Percentiles rank a stretch among this genome's conserved stretches.
These are phyloP conservation scores for Tachystola acroxantha DNA, from an alignment of 2,888 invertebrate genomes.

Conservation along the genomic window DNA sequence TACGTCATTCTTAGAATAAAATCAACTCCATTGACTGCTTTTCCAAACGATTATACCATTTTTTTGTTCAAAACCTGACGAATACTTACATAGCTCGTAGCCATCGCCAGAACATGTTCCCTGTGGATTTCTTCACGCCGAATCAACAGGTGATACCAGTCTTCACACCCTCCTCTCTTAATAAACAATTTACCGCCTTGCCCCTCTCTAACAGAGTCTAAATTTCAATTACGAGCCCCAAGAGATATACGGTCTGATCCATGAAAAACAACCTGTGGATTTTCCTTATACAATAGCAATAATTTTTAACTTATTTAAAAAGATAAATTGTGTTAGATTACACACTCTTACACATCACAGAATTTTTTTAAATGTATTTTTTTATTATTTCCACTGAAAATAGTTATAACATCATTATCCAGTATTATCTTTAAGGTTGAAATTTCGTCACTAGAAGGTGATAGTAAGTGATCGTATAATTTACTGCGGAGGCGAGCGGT, in stretches of 20 bases:
- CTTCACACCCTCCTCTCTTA: conserved; percentile 47
- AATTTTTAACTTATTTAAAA: background rate
- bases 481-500: conserved; percentile 42
- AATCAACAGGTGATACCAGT: conserved; percentile 71
- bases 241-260: conserved; percentile 25
- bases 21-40: too few species aligned
- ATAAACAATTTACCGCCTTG: conserved; percentile 55
- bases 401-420: background rate
- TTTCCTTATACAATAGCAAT: conserved; percentile 13
- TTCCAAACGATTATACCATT: too few species aligned
- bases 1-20: too few species aligned
- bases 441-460: background rate
- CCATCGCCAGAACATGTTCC: conserved; percentile 67
- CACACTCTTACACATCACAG: background rate
- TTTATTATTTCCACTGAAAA: background rate
- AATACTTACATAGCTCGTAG: conserved; percentile 22
- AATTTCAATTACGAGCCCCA: conserved; percentile 41
- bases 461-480: conserved; percentile 35
- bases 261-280: conserved; percentile 61
- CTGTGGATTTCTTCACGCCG: conserved; percentile 40
- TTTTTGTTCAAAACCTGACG: background rate
- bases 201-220: conserved; percentile 42
- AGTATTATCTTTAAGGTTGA: background rate
- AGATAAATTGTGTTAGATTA: background rate
- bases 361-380: background rate